A percentile compares a stretch with the other conserved stretches of the same genome.
Evolutionary conservation across 2,888 invertebrate species (phyloP).

Genomic region (Caenorhabditis uteleia): DNA sequence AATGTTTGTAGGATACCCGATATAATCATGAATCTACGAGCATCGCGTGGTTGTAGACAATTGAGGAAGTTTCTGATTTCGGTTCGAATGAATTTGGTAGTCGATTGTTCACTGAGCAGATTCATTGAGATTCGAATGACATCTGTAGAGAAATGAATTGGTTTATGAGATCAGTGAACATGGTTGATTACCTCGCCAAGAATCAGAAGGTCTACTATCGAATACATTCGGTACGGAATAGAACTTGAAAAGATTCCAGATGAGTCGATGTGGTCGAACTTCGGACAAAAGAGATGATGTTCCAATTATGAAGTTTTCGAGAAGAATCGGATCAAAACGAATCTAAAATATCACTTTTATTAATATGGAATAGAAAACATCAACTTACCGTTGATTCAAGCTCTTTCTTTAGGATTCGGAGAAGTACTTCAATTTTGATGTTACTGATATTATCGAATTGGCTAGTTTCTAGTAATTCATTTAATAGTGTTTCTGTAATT

Average conservation of each 20-base stretch:
- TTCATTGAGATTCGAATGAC: conserved; percentile 16
- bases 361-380: too few relatives aligned
- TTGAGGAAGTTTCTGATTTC: conserved; percentile 12
- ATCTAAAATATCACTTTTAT: too few relatives aligned
- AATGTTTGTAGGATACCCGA: conserved; percentile 19
- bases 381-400: too few relatives aligned
- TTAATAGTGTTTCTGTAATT: too few relatives aligned
- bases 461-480: too few relatives aligned
- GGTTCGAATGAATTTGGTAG: conserved; percentile 18
- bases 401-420: too few relatives aligned
- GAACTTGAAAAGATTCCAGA: conserved; percentile 18
- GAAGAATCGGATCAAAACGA: too few relatives aligned
- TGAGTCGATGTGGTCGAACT: conserved; percentile 11
- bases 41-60: conserved; percentile 9
- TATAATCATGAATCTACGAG: conserved; percentile 23
- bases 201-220: conserved; percentile 6
- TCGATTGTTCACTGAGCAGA: conserved; percentile 9
- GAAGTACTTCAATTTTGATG: too few relatives aligned
- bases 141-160: conserved; percentile 5
- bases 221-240: conserved; percentile 9
- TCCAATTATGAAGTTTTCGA: too few relatives aligned
- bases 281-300: conserved; percentile 5
- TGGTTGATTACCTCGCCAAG: conserved; percentile 24
- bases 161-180: too few relatives aligned
- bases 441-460: too few relatives aligned